These are phyloP conservation scores for Cremastobaeus sp. DNA, from an alignment of 2,888 invertebrate species.

Conservation along the genomic window DNA sequence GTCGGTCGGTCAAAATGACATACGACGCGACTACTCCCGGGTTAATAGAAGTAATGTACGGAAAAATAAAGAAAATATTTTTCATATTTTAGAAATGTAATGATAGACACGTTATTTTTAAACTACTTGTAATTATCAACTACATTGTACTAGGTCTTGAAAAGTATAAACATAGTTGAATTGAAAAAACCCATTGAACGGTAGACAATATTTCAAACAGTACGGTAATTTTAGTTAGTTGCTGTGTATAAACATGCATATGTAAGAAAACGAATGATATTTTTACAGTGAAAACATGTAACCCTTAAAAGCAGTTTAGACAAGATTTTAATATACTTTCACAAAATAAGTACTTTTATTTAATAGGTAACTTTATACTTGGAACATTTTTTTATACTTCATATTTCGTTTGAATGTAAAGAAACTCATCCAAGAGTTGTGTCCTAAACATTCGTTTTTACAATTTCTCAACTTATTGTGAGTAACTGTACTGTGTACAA, in stretches of 20 bases:
- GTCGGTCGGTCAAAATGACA: too few relatives aligned
- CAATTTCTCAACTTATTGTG: constrained; percentile 1
- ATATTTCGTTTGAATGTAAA: too few relatives aligned
- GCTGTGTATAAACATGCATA: constrained; percentile 13
- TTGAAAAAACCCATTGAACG: not conserved
- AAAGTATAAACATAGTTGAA: not conserved
- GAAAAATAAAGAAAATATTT: not conserved
- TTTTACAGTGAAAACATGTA: too few relatives aligned
- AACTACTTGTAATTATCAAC: not conserved
- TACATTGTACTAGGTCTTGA: not conserved
- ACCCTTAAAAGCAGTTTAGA: too few relatives aligned
- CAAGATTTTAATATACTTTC: too few relatives aligned
- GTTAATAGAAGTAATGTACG: too few relatives aligned
- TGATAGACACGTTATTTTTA: not conserved
- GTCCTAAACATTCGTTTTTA: too few relatives aligned
- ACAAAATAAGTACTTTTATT: too few relatives aligned
- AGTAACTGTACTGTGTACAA: constrained; percentile 23
- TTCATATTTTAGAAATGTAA: not conserved
- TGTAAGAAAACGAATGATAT: constrained; percentile 9
- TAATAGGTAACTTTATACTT: too few relatives aligned
- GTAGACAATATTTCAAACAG: not conserved
- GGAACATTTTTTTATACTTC: too few relatives aligned
- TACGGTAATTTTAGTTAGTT: constrained; percentile 5
- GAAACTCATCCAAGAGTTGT: too few relatives aligned
- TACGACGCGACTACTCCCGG: too few relatives aligned